Evolutionary conservation across 2,888 invertebrate genomes (phyloP).

Genomic region (Drosophila mettleri): DNA sequence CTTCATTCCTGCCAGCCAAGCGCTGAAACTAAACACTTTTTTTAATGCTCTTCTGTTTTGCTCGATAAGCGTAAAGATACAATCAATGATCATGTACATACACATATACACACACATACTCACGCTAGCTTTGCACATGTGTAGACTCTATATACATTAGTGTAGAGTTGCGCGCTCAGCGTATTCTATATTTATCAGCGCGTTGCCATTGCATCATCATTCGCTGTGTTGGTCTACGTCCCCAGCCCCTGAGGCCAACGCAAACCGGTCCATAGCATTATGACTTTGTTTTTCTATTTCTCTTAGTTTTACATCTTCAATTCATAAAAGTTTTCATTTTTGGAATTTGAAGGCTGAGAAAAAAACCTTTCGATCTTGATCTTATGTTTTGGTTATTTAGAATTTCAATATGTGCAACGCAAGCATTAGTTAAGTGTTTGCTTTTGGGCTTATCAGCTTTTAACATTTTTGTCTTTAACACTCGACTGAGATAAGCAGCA

Average conservation of each 20-base stretch:
- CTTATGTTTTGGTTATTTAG: neutral
- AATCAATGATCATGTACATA: conserved; percentile 32
- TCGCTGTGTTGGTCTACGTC: conserved; percentile 50
- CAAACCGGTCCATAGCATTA: conserved; percentile 45
- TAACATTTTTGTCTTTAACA: conserved; percentile 11
- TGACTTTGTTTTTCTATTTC: conserved; percentile 6
- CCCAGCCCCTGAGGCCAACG: conserved; percentile 9
- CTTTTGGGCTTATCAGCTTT: conserved; percentile 31
- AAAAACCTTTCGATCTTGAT: neutral
- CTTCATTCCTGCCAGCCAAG: neutral
- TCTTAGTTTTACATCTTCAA: conserved; percentile 15
- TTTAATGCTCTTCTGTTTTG: conserved; percentile 6
- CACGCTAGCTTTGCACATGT: neutral
- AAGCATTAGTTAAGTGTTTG: neutral
- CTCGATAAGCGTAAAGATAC: conserved; percentile 48
- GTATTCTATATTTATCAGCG: conserved; percentile 71
- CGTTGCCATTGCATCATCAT: conserved; percentile 68
- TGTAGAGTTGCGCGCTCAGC: conserved; percentile 15
- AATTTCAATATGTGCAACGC: neutral
- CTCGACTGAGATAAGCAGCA: conserved; percentile 12
- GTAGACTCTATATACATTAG: conserved; percentile 7
- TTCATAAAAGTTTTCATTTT: neutral
- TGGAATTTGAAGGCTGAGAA: conserved; percentile 8
- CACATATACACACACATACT: neutral
- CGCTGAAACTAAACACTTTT: conserved; percentile 18